phyloP scores from a whole-genome alignment of 2,797 vertebrate genomes.

The Eurystomus glaucurus region DNA sequence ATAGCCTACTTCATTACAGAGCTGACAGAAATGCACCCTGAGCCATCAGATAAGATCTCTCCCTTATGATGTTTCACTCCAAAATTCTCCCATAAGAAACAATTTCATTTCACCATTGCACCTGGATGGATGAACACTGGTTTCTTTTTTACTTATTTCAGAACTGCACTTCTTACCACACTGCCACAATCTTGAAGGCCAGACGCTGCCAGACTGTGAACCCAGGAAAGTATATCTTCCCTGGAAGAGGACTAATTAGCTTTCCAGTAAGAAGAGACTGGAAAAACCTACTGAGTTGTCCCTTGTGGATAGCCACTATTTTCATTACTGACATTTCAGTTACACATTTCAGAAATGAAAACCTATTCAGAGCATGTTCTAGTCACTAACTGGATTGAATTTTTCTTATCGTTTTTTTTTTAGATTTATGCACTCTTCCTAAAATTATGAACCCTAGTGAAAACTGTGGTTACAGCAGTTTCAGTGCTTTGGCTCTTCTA shows the following conservation, averaged over 20 bases:
- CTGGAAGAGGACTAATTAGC: background rate
- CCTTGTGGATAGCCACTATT: background rate
- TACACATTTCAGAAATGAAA: background rate
- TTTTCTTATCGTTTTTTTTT: background rate
- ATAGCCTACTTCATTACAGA: background rate
- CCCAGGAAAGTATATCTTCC: background rate
- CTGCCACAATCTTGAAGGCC: background rate
- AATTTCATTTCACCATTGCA: background rate
- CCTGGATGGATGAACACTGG: rapidly evolving
- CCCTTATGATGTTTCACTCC: background rate
- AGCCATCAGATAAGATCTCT: background rate
- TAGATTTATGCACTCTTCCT: background rate
- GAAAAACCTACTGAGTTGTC: background rate
- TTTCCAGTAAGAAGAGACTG: background rate
- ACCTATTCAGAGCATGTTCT: background rate
- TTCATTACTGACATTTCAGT: background rate
- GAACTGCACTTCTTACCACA: background rate
- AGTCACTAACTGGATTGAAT: background rate
- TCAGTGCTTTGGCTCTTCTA: background rate
- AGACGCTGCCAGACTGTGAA: background rate
- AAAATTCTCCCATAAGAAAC: background rate
- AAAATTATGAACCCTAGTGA: background rate
- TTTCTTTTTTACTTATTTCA: background rate
- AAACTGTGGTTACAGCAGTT: background rate
- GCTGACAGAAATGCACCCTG: background rate